phyloP scores from a whole-genome alignment of 2,888 invertebrate genomes.

The Drosophila demipolita region DNA sequence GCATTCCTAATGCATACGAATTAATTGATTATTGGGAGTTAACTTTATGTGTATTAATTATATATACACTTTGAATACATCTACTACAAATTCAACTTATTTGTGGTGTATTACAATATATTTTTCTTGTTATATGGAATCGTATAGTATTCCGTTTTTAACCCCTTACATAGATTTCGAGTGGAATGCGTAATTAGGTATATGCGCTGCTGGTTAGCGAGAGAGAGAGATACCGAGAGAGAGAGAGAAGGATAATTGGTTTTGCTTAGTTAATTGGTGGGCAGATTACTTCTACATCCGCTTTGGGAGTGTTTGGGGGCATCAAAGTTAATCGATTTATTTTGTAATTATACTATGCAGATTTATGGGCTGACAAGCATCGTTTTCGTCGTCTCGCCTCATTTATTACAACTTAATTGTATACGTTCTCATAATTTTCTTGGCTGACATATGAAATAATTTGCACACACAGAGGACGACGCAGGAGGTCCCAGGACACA shows the following conservation, averaged over 20 bases:
- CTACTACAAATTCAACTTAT: no score
- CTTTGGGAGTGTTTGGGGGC: conserved; percentile 16
- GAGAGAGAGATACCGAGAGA: background rate
- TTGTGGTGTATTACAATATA: no score
- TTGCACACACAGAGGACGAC: conserved; percentile 45
- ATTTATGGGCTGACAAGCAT: conserved; percentile 39
- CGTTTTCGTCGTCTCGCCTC: conserved; percentile 29
- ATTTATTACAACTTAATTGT: conserved; percentile 60
- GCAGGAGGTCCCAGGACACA: conserved; percentile 20
- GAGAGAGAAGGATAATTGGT: conserved; percentile 49
- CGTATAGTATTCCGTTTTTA: background rate
- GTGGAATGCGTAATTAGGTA: background rate
- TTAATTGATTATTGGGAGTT: background rate
- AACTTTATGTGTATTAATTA: background rate
- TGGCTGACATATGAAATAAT: conserved; percentile 74
- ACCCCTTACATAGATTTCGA: background rate
- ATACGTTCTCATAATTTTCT: conserved; percentile 69
- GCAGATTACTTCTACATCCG: conserved; percentile 51
- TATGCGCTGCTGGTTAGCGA: background rate
- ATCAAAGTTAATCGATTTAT: conserved; percentile 71
- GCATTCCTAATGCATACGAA: background rate
- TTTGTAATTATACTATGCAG: conserved; percentile 63
- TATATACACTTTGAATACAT: background rate
- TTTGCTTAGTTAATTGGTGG: conserved; percentile 64
- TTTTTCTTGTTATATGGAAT: background rate